A percentile compares a stretch with the other conserved stretches of the same genome.
phyloP scores from a whole-genome alignment of 2,113 vertebrate species.

The Elephas maximus region DNA sequence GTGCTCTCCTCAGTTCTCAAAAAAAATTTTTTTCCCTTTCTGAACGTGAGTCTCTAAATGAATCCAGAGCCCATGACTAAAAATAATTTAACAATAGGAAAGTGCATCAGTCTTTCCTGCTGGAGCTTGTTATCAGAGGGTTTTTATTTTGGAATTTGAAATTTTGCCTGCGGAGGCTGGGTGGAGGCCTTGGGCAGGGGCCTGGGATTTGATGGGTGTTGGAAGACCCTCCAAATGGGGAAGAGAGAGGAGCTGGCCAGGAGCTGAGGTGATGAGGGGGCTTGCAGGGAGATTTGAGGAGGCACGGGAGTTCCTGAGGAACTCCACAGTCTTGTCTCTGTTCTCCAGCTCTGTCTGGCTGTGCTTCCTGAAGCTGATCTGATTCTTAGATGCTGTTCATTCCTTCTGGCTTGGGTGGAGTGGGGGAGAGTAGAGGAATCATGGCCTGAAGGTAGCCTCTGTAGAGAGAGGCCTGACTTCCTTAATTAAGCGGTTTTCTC shows the following conservation, averaged over 20 bases:
- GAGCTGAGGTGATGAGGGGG: neutral
- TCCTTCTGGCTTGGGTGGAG: neutral
- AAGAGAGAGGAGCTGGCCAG: neutral
- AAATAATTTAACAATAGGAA: constrained; percentile 90
- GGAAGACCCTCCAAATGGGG: constrained; percentile 36
- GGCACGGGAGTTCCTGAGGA: neutral
- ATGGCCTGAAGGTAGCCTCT: constrained; percentile 4
- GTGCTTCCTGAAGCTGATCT: constrained; percentile 42
- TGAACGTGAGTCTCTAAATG: constrained; percentile 86
- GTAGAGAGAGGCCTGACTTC: constrained; percentile 18
- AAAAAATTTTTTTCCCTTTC: constrained; percentile 72
- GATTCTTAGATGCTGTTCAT: neutral
- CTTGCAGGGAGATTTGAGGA: neutral
- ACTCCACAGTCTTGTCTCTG: neutral
- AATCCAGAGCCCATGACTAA: constrained; percentile 85
- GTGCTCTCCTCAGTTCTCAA: constrained; percentile 22
- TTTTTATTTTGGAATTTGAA: constrained; percentile 84
- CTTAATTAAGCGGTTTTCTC: neutral
- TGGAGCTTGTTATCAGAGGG: constrained; percentile 76
- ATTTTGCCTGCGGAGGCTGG: constrained; percentile 66
- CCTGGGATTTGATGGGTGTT: constrained; percentile 45
- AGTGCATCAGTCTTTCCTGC: constrained; percentile 86
- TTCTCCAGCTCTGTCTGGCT: neutral
- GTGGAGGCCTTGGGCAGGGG: constrained; percentile 67
- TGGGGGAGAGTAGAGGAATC: neutral